A percentile compares a stretch with the other conserved stretches of the same genome.
These are phyloP conservation scores for Amblyopsis rosae DNA, from an alignment of 2,113 vertebrate species.

Conservation along the genomic window DNA sequence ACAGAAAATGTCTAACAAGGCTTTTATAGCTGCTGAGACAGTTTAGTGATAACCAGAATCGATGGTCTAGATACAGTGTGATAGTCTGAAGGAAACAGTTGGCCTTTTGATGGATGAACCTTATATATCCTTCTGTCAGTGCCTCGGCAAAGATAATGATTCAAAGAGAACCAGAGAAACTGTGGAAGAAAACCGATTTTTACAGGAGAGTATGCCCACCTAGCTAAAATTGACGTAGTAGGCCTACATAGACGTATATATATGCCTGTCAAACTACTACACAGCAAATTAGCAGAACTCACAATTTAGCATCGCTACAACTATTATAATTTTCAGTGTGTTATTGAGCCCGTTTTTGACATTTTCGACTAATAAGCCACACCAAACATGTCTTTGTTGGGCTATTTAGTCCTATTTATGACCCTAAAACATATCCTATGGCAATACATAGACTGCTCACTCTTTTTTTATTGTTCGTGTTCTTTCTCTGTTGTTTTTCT, in stretches of 20 bases:
- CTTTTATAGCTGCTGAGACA: not conserved
- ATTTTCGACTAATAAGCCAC: too few relatives aligned
- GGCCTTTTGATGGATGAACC: conserved; percentile 1
- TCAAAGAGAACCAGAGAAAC: too few relatives aligned
- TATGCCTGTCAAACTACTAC: too few relatives aligned
- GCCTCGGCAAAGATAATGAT: not conserved
- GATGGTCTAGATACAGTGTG: not conserved
- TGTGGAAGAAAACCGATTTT: not conserved
- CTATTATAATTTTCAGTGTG: too few relatives aligned
- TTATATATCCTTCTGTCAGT: not conserved
- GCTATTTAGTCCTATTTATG: too few relatives aligned
- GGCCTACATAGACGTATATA: too few relatives aligned
- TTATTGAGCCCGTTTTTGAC: too few relatives aligned
- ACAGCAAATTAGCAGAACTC: too few relatives aligned
- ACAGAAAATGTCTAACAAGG: not conserved
- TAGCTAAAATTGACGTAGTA: too few relatives aligned
- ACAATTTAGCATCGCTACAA: too few relatives aligned
- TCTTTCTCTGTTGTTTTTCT: not conserved
- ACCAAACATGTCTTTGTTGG: too few relatives aligned
- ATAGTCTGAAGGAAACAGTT: not conserved
- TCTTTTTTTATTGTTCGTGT: not conserved
- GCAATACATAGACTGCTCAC: not conserved
- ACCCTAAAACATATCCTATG: not conserved
- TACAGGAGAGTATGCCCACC: too few relatives aligned
- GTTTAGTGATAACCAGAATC: not conserved